Conservation (phyloP, 2,888 invertebrate genomes). For the Sinohyriopsis cumingii region DNA sequence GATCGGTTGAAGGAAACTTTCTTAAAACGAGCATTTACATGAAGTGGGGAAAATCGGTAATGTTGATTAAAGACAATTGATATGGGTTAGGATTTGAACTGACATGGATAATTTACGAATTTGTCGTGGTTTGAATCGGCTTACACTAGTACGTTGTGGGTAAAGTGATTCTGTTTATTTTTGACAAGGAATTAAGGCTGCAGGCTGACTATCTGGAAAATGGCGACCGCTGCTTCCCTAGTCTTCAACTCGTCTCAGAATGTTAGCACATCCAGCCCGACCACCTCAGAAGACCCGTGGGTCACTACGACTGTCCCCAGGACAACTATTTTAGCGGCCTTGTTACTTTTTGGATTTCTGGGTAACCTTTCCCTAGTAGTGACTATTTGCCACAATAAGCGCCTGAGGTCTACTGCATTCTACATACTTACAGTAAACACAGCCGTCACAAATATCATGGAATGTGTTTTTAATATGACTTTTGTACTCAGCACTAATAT, state of each 20-base stretch:
- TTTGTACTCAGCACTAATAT: slow-evolving; percentile 56
- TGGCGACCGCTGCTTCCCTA: slow-evolving; percentile 1
- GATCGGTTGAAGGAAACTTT: too few relatives aligned
- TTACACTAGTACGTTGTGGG: too few relatives aligned
- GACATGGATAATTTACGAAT: too few relatives aligned
- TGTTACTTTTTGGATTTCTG: slow-evolving; percentile 54
- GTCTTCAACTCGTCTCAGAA: neutral
- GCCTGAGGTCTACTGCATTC: slow-evolving; percentile 41
- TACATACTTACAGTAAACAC: slow-evolving; percentile 57
- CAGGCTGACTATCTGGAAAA: neutral
- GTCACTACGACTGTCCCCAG: slow-evolving; percentile 28
- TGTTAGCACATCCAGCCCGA: too few relatives aligned
- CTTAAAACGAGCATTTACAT: too few relatives aligned
- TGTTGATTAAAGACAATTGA: too few relatives aligned
- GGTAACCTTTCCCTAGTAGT: slow-evolving; percentile 58
- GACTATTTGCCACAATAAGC: slow-evolving; percentile 51
- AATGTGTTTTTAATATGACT: slow-evolving; percentile 61
- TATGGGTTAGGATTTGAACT: too few relatives aligned
- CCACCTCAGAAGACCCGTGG: slow-evolving; percentile 8
- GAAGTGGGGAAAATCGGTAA: too few relatives aligned
- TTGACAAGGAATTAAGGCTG: too few relatives aligned
- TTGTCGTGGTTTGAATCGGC: too few relatives aligned
- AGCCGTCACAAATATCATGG: slow-evolving; percentile 55
- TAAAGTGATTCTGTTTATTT: too few relatives aligned
- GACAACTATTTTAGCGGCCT: slow-evolving; percentile 51